Percentiles rank a stretch among this genome's conserved stretches.
Conservation (phyloP, 1,140 invertebrate genomes). For the Pentalonia nigronervosa region DNA sequence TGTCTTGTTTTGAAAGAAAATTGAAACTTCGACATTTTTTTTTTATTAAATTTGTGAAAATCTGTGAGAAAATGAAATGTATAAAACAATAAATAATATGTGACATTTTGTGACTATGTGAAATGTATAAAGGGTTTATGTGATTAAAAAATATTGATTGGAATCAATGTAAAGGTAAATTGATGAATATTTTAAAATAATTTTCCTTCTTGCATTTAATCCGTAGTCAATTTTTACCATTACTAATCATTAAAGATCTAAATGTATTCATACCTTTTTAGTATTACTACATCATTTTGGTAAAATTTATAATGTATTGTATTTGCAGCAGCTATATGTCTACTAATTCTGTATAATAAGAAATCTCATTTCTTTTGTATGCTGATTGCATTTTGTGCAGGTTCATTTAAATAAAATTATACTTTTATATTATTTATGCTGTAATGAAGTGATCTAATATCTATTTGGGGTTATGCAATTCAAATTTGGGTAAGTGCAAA, state of each 20-base stretch:
- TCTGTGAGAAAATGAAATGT: background rate
- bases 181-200: background rate
- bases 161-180: background rate
- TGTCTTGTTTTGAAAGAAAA: background rate
- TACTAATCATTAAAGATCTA: background rate
- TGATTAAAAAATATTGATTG: background rate
- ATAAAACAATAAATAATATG: background rate
- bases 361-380: no score
- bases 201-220: background rate
- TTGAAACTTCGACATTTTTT: background rate
- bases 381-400: no score
- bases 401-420: no score
- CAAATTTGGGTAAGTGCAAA: background rate
- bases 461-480: background rate
- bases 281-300: no score
- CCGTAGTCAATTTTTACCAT: background rate
- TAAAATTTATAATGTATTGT: no score
- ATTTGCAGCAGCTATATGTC: no score
- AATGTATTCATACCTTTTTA: no score
- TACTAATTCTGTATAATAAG: no score
- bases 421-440: no score
- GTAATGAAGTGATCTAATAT: background rate
- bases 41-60: background rate
- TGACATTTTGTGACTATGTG: background rate
- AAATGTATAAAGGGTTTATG: background rate